phyloP scores from a whole-genome alignment of 2,113 vertebrate genomes.

The Menidia beryllina region DNA sequence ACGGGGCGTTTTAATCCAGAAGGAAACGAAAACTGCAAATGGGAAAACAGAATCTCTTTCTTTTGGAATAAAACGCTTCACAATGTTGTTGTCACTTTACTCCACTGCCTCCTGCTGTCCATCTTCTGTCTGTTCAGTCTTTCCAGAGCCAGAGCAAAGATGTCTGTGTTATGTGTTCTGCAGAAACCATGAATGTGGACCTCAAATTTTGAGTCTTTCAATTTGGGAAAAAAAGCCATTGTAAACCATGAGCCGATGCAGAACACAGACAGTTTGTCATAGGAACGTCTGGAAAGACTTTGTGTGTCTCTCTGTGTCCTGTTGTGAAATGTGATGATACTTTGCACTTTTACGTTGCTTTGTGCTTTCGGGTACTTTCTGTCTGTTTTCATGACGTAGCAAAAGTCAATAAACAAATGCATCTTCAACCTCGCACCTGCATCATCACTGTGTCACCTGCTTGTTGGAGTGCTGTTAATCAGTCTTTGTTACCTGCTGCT shows the following conservation, averaged over 20 bases:
- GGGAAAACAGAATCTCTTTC: not conserved
- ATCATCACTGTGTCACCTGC: constrained; percentile 40
- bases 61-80: constrained; percentile 41
- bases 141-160: not conserved
- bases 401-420: constrained; percentile 64
- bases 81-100: constrained; percentile 6
- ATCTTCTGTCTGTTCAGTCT: not conserved
- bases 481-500: not conserved
- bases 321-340: constrained; percentile 3
- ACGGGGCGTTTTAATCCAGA: constrained; percentile 49
- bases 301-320: constrained; percentile 16
- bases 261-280: constrained; percentile 33
- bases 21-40: not conserved
- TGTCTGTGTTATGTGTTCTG: constrained; percentile 34
- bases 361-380: constrained; percentile 42
- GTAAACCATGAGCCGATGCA: constrained; percentile 35
- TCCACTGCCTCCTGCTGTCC: constrained; percentile 48
- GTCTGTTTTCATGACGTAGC: constrained; percentile 22
- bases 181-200: constrained; percentile 5
- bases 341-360: constrained; percentile 29
- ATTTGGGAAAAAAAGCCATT: no score
- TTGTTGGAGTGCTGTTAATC: not conserved
- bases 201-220: no score
- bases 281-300: not conserved
- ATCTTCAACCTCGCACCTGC: constrained; percentile 19